These are phyloP conservation scores for Prionailurus bengalensis DNA, from an alignment of 2,113 vertebrate genomes.

Conservation along the genomic window DNA sequence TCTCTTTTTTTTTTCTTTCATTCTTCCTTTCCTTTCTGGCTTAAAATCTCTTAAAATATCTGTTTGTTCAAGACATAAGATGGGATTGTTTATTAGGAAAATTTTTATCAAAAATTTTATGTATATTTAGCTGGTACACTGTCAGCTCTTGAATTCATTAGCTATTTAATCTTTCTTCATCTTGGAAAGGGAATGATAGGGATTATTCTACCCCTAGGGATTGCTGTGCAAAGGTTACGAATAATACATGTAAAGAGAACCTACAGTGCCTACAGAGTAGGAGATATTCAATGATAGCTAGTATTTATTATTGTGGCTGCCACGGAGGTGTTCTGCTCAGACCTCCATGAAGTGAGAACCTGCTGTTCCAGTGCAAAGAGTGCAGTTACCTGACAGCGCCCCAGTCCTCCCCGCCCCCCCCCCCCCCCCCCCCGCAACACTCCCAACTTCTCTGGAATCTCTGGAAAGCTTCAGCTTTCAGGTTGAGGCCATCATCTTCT, in stretches of 20 bases:
- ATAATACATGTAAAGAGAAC: slow-evolving; percentile 22
- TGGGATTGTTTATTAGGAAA: slow-evolving; percentile 20
- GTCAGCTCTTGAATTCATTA: slow-evolving; percentile 24
- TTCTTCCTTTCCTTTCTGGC: neutral
- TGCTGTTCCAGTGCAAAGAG: neutral
- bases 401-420: too few relatives aligned
- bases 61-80: slow-evolving; percentile 22
- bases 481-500: neutral
- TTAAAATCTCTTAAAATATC: slow-evolving; percentile 59
- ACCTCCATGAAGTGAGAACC: neutral
- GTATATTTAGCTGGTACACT: slow-evolving; percentile 2
- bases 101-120: slow-evolving; percentile 34
- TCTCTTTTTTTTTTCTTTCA: neutral
- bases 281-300: neutral
- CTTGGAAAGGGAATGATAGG: neutral
- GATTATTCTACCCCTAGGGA: neutral
- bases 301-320: neutral
- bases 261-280: neutral
- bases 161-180: slow-evolving; percentile 20
- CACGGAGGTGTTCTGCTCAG: neutral
- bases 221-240: slow-evolving; percentile 3
- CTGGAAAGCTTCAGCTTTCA: neutral
- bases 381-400: neutral
- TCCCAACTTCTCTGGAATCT: neutral
- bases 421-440: neutral